These are phyloP conservation scores for Muntiacus muntjak DNA, from an alignment of 2,113 vertebrate genomes.

Conservation along the genomic window DNA sequence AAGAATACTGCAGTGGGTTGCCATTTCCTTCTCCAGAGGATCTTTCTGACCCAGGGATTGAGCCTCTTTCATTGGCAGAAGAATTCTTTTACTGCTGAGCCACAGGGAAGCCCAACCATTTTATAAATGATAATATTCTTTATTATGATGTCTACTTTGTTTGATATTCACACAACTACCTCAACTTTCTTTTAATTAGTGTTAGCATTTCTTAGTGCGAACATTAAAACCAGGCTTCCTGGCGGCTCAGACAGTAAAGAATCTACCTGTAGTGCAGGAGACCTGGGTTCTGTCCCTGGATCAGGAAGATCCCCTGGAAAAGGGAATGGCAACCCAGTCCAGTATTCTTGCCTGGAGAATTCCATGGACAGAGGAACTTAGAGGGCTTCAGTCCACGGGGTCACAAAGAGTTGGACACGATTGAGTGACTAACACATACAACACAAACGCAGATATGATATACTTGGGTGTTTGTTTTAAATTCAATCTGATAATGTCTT, in stretches of 20 bases:
- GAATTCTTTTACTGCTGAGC: not conserved
- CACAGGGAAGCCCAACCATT: not conserved
- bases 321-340: not conserved
- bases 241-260: not conserved
- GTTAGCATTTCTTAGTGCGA: not conserved
- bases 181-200: not conserved
- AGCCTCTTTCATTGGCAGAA: not conserved
- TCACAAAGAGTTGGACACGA: not conserved
- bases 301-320: not conserved
- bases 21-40: not conserved
- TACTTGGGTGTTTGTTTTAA: not conserved
- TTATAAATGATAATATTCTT: not conserved
- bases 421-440: not conserved
- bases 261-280: not conserved
- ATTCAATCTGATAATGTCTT: not conserved
- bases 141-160: not conserved
- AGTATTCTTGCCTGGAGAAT: not conserved
- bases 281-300: not conserved
- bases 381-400: not conserved
- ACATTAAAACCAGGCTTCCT: not conserved
- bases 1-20: not conserved
- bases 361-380: not conserved
- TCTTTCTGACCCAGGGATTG: not conserved
- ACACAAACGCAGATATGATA: not conserved
- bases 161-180: not conserved